A percentile compares a stretch with the other conserved stretches of the same genome.
phyloP scores from a whole-genome alignment of 2,797 vertebrate genomes.

The Serranus cabrilla region DNA sequence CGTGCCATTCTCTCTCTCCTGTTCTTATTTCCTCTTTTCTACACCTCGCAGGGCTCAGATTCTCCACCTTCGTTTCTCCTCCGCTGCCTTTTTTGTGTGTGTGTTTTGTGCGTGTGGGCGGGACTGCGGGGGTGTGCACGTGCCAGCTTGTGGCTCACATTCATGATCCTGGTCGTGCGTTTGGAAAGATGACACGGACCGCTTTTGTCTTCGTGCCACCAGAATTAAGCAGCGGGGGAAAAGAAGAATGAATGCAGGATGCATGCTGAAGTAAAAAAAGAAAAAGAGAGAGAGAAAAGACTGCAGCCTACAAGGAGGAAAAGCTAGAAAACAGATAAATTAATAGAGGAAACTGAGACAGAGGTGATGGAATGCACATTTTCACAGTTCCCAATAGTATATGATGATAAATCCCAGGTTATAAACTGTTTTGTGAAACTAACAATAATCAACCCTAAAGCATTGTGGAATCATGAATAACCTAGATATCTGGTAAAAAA shows the following conservation, averaged over 20 bases:
- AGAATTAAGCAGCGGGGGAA: conserved; percentile 22
- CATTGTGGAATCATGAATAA: too few species aligned
- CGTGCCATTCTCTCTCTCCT: conserved; percentile 68
- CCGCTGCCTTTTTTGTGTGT: conserved; percentile 19
- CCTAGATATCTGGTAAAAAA: too few species aligned
- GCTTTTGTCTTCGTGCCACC: conserved; percentile 43
- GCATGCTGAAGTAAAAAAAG: conserved; percentile 1
- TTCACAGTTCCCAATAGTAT: neutral
- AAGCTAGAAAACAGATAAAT: conserved; percentile 33
- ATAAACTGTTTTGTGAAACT: too few species aligned
- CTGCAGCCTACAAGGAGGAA: conserved; percentile 28
- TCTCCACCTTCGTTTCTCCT: conserved; percentile 59
- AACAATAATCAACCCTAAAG: too few species aligned
- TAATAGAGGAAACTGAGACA: conserved; percentile 7
- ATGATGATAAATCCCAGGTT: too few species aligned
- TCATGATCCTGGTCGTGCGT: conserved; percentile 20
- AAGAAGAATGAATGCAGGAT: conserved; percentile 53
- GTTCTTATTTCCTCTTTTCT: conserved; percentile 73
- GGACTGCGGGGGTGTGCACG: conserved; percentile 36
- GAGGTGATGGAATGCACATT: conserved; percentile 10
- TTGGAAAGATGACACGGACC: conserved; percentile 40
- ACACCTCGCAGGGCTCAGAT: conserved; percentile 56
- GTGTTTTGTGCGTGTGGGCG: conserved; percentile 31
- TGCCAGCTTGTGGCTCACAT: conserved; percentile 48
- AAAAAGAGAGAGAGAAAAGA: neutral